Evolutionary conservation across 2,113 vertebrate genomes (phyloP).

Genomic region (Otolemur garnettii): DNA sequence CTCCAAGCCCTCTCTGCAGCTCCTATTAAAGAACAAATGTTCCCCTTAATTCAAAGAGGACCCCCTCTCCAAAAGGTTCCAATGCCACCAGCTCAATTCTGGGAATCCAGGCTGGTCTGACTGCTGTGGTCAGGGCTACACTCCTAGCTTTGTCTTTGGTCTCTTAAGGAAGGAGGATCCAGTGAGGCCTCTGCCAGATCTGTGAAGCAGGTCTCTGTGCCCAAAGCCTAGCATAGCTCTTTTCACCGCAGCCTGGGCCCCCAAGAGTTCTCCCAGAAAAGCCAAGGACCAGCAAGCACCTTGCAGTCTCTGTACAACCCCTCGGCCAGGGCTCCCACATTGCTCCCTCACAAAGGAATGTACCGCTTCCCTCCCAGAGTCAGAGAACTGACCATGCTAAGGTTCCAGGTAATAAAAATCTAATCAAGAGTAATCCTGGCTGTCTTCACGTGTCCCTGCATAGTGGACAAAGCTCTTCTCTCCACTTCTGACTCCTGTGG

Average conservation of each 20-base stretch:
- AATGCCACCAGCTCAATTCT: not conserved
- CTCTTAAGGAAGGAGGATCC: not conserved
- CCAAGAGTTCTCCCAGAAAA: not conserved
- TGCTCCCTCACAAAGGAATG: not conserved
- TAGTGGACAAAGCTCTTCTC: not conserved
- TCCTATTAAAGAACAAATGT: not conserved
- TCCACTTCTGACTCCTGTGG: not conserved
- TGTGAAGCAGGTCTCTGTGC: not conserved
- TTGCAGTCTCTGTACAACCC: not conserved
- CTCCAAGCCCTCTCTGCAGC: not conserved
- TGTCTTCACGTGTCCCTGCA: not conserved
- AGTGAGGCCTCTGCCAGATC: not conserved
- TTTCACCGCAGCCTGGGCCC: not conserved
- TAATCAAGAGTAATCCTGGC: not conserved
- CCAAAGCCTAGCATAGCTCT: not conserved
- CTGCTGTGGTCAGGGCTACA: not conserved
- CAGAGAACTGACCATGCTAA: not conserved
- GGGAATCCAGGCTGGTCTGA: not conserved
- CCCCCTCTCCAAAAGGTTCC: not conserved
- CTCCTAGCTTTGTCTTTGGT: not conserved
- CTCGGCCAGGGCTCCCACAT: accelerated
- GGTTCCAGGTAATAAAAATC: not conserved
- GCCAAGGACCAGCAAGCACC: not conserved
- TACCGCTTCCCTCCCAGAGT: not conserved
- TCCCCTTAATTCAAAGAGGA: not conserved